Evolutionary conservation across 2,888 invertebrate genomes (phyloP).

Genomic region (Xylota segnis): DNA sequence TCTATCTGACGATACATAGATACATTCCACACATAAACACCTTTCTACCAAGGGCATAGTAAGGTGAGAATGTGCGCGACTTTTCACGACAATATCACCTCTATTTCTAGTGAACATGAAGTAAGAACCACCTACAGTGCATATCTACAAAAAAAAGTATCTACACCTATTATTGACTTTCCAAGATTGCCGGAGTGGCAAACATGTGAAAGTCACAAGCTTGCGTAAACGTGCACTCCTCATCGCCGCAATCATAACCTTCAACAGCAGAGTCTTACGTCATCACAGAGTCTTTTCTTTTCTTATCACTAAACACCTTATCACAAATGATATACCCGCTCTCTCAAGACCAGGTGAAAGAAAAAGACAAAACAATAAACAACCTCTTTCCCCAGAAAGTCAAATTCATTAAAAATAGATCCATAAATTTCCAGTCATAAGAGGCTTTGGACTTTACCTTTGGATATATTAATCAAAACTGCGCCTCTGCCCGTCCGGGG

Average conservation of each 20-base stretch:
- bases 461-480: constrained; percentile 35
- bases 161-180: constrained; percentile 11
- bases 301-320: constrained; percentile 24
- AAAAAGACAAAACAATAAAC: too few relatives aligned
- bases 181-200: constrained; percentile 13
- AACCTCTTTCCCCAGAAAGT: neutral
- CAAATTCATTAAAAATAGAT: constrained; percentile 20
- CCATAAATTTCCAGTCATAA: constrained; percentile 42
- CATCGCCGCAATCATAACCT: constrained; percentile 1
- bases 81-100: too few relatives aligned
- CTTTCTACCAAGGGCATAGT: too few relatives aligned
- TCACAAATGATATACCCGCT: neutral
- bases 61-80: too few relatives aligned
- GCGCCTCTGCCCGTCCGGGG: neutral
- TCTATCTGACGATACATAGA: too few relatives aligned
- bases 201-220: constrained; percentile 38
- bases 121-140: neutral
- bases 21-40: too few relatives aligned
- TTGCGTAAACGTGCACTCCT: constrained; percentile 33
- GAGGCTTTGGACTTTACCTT: constrained; percentile 46
- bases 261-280: constrained; percentile 33
- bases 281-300: neutral
- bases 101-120: neutral
- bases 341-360: neutral
- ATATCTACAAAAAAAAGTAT: neutral